phyloP scores from a whole-genome alignment of 2,888 invertebrate genomes.

The Diaphora mendica region DNA sequence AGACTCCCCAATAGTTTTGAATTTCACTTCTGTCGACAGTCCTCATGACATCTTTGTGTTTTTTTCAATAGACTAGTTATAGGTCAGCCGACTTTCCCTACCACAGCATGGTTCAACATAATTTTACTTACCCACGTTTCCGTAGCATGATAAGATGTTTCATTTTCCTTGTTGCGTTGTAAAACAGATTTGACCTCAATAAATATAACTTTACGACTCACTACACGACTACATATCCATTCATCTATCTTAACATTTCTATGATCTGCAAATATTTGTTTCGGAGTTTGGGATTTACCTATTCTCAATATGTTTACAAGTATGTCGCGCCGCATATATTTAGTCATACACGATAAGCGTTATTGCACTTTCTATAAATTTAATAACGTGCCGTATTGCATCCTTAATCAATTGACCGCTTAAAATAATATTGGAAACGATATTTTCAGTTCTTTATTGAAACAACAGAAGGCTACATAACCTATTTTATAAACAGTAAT shows the following conservation, averaged over 20 bases:
- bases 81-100: neutral
- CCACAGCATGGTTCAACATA: no score
- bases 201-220: neutral
- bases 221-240: no score
- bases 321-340: neutral
- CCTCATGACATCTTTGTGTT: no score
- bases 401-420: slow-evolving; percentile 1
- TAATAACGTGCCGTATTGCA: neutral
- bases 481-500: no score
- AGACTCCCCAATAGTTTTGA: no score
- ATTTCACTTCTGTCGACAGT: no score
- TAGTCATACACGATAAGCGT: neutral
- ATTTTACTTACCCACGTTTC: neutral
- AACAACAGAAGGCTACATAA: no score
- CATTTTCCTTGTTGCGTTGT: neutral
- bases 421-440: neutral
- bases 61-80: no score
- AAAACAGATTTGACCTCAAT: neutral
- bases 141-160: neutral
- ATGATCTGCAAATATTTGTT: no score
- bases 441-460: neutral
- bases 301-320: neutral
- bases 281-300: no score
- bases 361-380: neutral
- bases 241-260: no score